Percentiles rank a stretch among this genome's conserved stretches.
These are phyloP conservation scores for Stenotaenia linearis DNA, from an alignment of 2,888 invertebrate genomes.

Conservation along the genomic window DNA sequence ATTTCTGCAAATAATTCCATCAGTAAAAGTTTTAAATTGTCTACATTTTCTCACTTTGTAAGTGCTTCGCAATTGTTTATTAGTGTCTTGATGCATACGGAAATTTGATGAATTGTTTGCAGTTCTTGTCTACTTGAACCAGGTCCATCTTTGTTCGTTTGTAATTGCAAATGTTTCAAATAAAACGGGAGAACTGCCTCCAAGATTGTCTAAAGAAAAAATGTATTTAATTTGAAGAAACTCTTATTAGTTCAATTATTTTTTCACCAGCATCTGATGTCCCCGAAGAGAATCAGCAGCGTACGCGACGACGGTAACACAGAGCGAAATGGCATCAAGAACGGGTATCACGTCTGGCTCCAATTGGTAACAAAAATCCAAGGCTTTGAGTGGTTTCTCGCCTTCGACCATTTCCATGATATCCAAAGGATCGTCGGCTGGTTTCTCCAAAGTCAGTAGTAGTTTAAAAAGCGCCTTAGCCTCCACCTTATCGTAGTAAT, in stretches of 20 bases:
- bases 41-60: slow-evolving; percentile 65
- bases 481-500: slow-evolving; percentile 59
- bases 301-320: slow-evolving; percentile 98
- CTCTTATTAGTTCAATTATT: too few relatives aligned
- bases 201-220: slow-evolving; percentile 67
- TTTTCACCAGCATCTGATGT: slow-evolving; percentile 60
- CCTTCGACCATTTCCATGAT: slow-evolving; percentile 56
- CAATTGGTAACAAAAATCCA: slow-evolving; percentile 98
- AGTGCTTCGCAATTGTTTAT: slow-evolving; percentile 94
- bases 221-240: not conserved
- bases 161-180: slow-evolving; percentile 84
- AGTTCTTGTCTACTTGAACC: slow-evolving; percentile 73
- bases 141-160: slow-evolving; percentile 76
- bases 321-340: slow-evolving; percentile 94
- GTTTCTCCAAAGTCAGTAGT: slow-evolving; percentile 83
- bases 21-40: not conserved
- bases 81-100: slow-evolving; percentile 88
- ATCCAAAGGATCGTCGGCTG: slow-evolving; percentile 87
- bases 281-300: slow-evolving; percentile 79
- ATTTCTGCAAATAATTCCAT: slow-evolving; percentile 54
- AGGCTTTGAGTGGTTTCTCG: slow-evolving; percentile 72
- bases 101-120: slow-evolving; percentile 84
- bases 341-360: slow-evolving; percentile 96
- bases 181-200: slow-evolving; percentile 96
- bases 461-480: slow-evolving; percentile 87